Evolutionary conservation across 2,888 invertebrate species (phyloP).

Genomic region (Meiosimyza decipiens): DNA sequence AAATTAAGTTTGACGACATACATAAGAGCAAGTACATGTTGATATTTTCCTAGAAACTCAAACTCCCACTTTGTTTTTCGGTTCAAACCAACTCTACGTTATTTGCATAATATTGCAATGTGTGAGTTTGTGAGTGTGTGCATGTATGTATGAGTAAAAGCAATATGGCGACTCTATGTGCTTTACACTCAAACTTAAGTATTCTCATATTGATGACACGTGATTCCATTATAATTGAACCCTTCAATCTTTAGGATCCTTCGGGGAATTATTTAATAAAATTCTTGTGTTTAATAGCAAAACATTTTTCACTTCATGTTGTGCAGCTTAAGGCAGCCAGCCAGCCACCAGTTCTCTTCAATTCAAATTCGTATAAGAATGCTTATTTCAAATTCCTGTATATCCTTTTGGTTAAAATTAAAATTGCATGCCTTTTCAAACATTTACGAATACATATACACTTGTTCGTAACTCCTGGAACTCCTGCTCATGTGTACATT

Average conservation of each 20-base stretch:
- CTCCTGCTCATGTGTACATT: background rate
- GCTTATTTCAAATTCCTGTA: background rate
- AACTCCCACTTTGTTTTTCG: too few species aligned
- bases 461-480: too few species aligned
- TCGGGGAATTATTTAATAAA: constrained; percentile 1
- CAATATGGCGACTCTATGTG: background rate
- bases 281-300: background rate
- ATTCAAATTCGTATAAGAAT: background rate
- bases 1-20: background rate
- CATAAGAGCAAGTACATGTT: too few species aligned
- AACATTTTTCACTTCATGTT: background rate
- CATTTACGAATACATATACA: background rate
- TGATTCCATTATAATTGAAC: background rate
- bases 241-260: background rate
- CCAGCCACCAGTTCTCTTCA: background rate
- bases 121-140: background rate
- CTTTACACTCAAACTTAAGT: background rate
- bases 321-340: background rate
- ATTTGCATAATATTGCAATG: background rate
- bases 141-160: background rate
- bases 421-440: constrained; percentile 30
- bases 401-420: constrained; percentile 30
- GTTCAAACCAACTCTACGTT: too few species aligned
- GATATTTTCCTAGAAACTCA: too few species aligned
- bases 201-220: constrained; percentile 4